Evolutionary conservation across 2,113 vertebrate genomes (phyloP).

Genomic region (Phalacrocorax brasilianus): DNA sequence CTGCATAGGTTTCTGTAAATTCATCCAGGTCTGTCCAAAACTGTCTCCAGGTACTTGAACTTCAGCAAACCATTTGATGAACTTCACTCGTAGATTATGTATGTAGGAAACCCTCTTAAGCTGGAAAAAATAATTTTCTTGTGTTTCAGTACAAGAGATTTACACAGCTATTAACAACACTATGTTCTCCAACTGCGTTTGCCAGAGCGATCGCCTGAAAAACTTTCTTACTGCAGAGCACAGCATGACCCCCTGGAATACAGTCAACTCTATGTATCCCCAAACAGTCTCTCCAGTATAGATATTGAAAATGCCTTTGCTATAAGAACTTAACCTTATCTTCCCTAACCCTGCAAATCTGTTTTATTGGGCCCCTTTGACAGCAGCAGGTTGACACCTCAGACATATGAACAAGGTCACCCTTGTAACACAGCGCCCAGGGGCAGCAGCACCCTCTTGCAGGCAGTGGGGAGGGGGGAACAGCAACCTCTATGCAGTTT

Average conservation of each 20-base stretch:
- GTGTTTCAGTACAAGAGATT: background rate
- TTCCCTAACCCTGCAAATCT: background rate
- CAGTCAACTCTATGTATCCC: background rate
- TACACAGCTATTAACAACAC: background rate
- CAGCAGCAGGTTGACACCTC: background rate
- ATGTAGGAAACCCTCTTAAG: background rate
- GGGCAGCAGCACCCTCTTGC: background rate
- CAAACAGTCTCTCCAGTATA: accelerated
- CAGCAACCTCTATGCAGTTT: background rate
- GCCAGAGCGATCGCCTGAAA: background rate
- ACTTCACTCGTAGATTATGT: background rate
- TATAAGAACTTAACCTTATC: background rate
- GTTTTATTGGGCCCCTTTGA: background rate
- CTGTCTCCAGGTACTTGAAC: background rate
- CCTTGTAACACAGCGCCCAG: background rate
- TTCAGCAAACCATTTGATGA: background rate
- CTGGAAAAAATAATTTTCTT: background rate
- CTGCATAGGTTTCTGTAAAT: background rate
- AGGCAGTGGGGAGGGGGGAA: background rate
- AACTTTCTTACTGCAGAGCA: background rate
- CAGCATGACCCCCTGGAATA: background rate
- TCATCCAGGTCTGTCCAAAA: background rate
- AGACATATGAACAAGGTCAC: background rate
- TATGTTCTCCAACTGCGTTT: background rate
- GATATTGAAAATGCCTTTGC: background rate